A percentile compares a stretch with the other conserved stretches of the same genome.
Conservation (phyloP, 1,140 invertebrate genomes). For the Panagrolaimus sp. region DNA sequence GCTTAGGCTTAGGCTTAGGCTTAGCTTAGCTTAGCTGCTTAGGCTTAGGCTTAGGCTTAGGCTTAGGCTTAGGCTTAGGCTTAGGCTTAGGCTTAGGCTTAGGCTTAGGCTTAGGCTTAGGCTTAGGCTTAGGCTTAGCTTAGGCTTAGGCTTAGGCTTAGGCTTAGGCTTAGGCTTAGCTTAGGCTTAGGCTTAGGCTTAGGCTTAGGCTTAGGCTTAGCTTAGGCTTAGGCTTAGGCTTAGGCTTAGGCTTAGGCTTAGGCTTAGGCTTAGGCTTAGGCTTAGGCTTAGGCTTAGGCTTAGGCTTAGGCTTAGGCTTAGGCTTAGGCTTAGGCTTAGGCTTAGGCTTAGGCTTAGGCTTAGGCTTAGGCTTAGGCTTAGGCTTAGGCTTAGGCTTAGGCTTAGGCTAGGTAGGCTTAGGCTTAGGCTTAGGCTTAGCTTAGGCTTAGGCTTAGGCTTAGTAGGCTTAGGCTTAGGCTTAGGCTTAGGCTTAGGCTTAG, state of each 20-base stretch:
- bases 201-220: no score
- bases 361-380: constrained; percentile 31
- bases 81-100: no score
- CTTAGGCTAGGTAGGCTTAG: constrained; percentile 32
- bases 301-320: constrained; percentile 20
- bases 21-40: no score
- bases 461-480: constrained; percentile 37
- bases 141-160: no score
- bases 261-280: constrained; percentile 33
- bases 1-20: no score
- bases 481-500: constrained; percentile 27
- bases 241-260: constrained; percentile 35
- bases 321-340: constrained; percentile 30
- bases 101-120: no score
- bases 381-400: constrained; percentile 30
- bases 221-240: no score
- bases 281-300: constrained; percentile 10
- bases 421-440: constrained; percentile 23
- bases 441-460: constrained; percentile 26
- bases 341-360: constrained; percentile 30
- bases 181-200: no score
- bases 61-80: no score
- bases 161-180: no score
- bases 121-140: no score
- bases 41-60: no score